Base-by-base conservation (phyloP, 2,113 vertebrate species). In the Dunckerocampus dactyliophorus region DNA sequence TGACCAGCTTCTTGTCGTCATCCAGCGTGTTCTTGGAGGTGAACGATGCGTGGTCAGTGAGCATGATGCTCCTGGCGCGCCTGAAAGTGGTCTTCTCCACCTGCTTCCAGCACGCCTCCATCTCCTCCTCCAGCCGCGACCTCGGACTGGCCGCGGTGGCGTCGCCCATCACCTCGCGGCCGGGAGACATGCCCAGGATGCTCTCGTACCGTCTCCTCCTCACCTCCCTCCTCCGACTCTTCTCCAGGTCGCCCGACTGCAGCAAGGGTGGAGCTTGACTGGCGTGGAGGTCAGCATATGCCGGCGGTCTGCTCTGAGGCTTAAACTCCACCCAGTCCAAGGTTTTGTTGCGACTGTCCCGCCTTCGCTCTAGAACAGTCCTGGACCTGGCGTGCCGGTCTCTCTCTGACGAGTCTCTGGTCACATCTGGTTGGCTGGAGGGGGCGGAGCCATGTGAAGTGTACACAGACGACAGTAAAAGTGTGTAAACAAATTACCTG, bases 91-190 rank as follows among this genome's bases (percentile, higher is more conserved):
- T 81, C 47, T 28, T 77, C 82, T 90, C 88, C 78, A 91, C 89
- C 78, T 72, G 81, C 75, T 37, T 86, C 89, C 89, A 91, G 54
- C 75, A 82, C 28, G 83, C 66, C 47, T 89, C 89, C 0, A 89
- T 84, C 62, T 87, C 77, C 14, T 86, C 80, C 19, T 82, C 80
- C 59, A 79, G 63, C 42, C 0, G 78, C 43, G 51, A 64, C 22
- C 52, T 49, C 31, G 3, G 17, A 13, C 31, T 14, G 0, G 21
- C 70, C 8, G 2, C 51, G 8, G 7, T 11, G 31, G 3, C 14
- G 1, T 0, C 47, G 37, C 57, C 48, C 0, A 0, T 16, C 55
- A 20, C 56, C 9, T 71, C 70, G 47, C 34, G n/a, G 0, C 57
- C 55, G 53, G 72, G 67, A 59, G 76, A 60, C 60, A 77, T 53